Base-by-base conservation (phyloP, 2,113 vertebrate species). In the Eubucco bourcierii region DNA sequence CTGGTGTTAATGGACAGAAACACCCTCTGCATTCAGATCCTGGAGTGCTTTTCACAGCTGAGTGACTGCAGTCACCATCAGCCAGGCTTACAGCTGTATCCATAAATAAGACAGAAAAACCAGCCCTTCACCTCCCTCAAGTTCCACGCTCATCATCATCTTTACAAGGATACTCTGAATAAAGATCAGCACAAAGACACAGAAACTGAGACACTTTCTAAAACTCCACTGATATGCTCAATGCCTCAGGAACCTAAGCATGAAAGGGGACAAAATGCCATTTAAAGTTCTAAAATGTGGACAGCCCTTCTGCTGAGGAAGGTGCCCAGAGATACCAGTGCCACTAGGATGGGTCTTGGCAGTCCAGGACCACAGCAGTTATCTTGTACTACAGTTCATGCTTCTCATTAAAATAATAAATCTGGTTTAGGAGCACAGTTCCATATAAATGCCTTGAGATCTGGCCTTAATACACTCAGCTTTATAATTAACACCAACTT, bases 401-500 rank as follows among this genome's bases (percentile, higher is more conserved):
- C 34, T 76, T 41, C 76, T 31, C 72, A 47, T 12, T 39, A 7
- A 53, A 80, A 76, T n/a, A 34, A 55, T 31, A 53, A 83, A 65
- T 67, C 84, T 78, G 72, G 2, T 8, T 66, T 53, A 80, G 60
- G 23, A 94, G 39, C 9, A 50, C 27, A 50, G 33, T 13, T 83
- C 79, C 84, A 15, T 1, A 27, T 8, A 74, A 91, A 75, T 63
- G 55, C 47, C 75, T 65, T 4, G 79, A 92, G 76, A 80, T 80
- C 58, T 72, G 87, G 53, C 93, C 91, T 85, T 80, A 58, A 85
- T 39, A 83, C 41, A n/a, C 79, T 60, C 80, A 33, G 84, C 73
- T 80, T 89, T 88, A 34, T 94, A 92, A 95, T 90, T 88, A 94
- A 83, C 61, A 90, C 39, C 81, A 68, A 28, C 68, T 64, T 61